These are phyloP conservation scores for Shinisaurus crocodilurus DNA, from an alignment of 2,113 vertebrate species.

Conservation along the genomic window DNA sequence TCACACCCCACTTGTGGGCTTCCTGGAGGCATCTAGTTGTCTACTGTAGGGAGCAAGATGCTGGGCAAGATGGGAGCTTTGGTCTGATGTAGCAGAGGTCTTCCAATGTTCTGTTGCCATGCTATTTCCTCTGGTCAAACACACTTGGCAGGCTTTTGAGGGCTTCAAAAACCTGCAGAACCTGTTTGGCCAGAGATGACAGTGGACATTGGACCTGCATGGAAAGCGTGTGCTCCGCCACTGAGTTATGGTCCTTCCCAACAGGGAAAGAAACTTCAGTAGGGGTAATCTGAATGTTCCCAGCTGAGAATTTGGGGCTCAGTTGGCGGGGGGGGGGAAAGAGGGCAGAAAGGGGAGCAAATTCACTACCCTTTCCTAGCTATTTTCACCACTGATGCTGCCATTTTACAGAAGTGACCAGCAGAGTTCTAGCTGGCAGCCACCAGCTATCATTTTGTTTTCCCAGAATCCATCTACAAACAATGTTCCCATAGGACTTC, in stretches of 20 bases:
- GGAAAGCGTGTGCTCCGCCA: background rate
- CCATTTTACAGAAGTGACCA: background rate
- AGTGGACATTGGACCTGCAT: too few species aligned
- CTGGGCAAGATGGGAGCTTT: too few species aligned
- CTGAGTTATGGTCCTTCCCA: background rate
- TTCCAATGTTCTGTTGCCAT: background rate
- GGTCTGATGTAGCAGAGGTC: background rate
- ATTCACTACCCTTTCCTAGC: background rate
- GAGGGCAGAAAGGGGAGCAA: background rate
- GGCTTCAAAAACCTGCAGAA: background rate
- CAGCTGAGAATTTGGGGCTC: too few species aligned
- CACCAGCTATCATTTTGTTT: too few species aligned
- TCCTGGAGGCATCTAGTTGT: too few species aligned
- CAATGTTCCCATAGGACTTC: background rate
- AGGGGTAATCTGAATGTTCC: background rate
- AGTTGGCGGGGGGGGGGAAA: background rate
- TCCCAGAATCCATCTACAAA: background rate
- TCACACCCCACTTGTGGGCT: too few species aligned
- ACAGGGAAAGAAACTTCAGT: background rate
- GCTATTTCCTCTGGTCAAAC: background rate
- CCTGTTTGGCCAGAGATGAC: background rate
- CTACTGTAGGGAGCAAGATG: too few species aligned
- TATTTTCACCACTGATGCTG: background rate
- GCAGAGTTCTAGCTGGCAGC: background rate
- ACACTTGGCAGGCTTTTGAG: too few species aligned